phyloP scores from a whole-genome alignment of 2,113 vertebrate genomes.

The Charina bottae region DNA sequence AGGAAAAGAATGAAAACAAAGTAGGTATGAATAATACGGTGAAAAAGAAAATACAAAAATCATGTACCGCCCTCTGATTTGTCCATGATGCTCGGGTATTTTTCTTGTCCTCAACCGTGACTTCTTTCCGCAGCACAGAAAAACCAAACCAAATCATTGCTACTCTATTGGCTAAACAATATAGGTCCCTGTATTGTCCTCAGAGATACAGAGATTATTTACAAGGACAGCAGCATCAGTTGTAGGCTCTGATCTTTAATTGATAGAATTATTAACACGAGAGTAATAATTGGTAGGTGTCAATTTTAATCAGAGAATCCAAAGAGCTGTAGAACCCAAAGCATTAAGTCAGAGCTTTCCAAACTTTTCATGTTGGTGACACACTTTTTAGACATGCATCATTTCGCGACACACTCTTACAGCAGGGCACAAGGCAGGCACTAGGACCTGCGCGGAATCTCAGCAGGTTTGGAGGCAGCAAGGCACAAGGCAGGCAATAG shows the following conservation, averaged over 20 bases:
- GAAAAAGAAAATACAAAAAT: conserved; percentile 53
- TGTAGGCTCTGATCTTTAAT: background rate
- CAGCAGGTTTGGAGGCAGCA: no score
- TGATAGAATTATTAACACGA: background rate
- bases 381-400: no score
- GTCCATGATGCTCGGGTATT: background rate
- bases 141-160: no score
- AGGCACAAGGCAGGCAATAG: no score
- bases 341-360: no score
- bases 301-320: background rate
- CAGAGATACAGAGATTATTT: background rate
- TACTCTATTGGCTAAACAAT: background rate
- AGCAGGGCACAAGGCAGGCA: no score
- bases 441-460: no score
- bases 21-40: conserved; percentile 37
- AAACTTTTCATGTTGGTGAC: no score
- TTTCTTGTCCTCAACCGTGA: background rate
- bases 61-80: conserved; percentile 19
- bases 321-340: background rate
- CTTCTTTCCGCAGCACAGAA: background rate
- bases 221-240: background rate
- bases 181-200: background rate
- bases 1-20: conserved; percentile 37
- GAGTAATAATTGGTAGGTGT: background rate
- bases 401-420: no score